These are phyloP conservation scores for Patagioenas fasciata DNA, from an alignment of 2,113 vertebrate genomes.

Conservation along the genomic window DNA sequence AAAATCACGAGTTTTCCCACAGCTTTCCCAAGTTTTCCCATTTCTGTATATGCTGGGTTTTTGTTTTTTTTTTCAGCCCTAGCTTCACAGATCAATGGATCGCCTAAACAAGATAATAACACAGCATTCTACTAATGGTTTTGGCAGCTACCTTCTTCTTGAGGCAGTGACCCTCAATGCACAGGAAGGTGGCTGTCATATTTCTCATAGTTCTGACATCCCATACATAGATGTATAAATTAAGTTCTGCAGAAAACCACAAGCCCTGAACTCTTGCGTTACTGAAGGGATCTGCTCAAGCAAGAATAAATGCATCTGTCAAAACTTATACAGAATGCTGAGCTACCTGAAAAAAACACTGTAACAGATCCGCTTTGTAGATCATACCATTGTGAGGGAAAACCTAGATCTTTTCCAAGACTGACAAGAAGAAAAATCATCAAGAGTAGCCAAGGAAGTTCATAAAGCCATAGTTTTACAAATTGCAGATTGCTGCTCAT, in stretches of 20 bases:
- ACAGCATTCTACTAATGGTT: background rate
- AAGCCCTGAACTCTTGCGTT: background rate
- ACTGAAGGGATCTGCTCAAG: background rate
- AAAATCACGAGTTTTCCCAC: background rate
- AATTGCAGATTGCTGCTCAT: background rate
- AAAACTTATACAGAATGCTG: background rate
- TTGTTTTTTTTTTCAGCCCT: background rate
- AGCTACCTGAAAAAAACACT: background rate
- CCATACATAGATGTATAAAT: background rate
- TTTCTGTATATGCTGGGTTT: background rate
- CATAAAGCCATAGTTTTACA: background rate
- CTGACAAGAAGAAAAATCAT: background rate
- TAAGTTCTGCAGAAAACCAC: background rate
- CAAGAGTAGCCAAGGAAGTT: background rate
- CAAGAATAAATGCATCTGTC: background rate
- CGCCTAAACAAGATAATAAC: background rate
- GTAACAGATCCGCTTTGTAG: background rate
- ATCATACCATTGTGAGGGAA: background rate
- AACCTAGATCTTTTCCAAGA: background rate
- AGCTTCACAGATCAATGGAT: background rate
- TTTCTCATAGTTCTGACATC: background rate
- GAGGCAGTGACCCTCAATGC: background rate
- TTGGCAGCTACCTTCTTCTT: background rate
- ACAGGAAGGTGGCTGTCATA: background rate
- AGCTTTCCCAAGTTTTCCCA: background rate